A percentile compares a stretch with the other conserved stretches of the same genome.
Conservation (phyloP, 2,797 vertebrate species). For the Chrysocyon brachyurus region DNA sequence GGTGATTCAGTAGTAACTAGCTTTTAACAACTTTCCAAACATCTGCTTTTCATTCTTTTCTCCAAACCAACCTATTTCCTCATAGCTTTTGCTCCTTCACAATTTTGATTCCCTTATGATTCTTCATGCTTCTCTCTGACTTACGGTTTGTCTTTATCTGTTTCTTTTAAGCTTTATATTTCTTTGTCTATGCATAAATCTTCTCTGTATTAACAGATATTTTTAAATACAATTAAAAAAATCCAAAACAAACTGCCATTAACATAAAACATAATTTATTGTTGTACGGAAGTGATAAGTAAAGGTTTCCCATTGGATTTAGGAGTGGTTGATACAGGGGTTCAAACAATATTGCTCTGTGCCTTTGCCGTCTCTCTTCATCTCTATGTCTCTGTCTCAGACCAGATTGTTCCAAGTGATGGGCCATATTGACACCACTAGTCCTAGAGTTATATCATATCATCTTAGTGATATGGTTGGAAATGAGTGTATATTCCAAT, state of each 20-base stretch:
- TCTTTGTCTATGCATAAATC: neutral
- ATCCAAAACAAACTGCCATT: neutral
- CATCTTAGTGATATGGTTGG: neutral
- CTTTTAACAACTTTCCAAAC: neutral
- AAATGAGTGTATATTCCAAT: neutral
- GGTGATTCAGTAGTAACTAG: neutral
- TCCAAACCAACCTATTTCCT: neutral
- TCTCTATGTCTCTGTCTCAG: neutral
- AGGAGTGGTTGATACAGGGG: neutral
- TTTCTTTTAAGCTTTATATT: neutral
- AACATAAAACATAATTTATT: neutral
- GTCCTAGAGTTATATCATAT: neutral
- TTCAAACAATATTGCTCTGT: neutral
- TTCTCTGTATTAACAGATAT: neutral
- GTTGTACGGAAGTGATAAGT: neutral
- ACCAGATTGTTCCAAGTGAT: neutral
- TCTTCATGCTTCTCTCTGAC: neutral
- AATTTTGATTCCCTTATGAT: neutral
- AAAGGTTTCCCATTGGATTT: neutral
- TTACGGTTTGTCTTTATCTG: neutral
- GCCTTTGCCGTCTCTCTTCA: neutral
- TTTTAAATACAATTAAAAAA: neutral
- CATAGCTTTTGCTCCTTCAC: neutral
- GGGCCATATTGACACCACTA: neutral
- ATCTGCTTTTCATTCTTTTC: conserved; percentile 34